Evolutionary conservation across 1,140 invertebrate genomes (phyloP), one percentile per base, ranked within the genome.

Genomic region (Aphaenogaster ashmeadi): DNA sequence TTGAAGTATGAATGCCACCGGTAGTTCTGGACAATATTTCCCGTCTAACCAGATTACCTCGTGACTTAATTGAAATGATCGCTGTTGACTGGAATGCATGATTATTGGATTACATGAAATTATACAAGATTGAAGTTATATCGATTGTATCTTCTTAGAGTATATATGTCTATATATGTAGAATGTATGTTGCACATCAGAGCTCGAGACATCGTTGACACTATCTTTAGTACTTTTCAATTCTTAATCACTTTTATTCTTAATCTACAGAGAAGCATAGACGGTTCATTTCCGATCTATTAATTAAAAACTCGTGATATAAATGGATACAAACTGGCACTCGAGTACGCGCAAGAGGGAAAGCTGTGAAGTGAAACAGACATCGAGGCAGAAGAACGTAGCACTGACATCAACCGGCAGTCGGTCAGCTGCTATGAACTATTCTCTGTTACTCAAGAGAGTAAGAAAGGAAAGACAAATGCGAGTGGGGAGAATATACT

Each of bases 391-490:
- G 66, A 89, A 84, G 79, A 58, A 89, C 84, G 81, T 88, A 91
- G 88, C 87, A 90, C 88, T 91, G 87, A 91, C 79, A 90, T 86
- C 75, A 80, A 84, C 79, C 86, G 74, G 18, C 71, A 84, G 69
- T 90, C 85, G 89, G 89, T 91, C 87, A 91, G 89, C 88, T 89
- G 56, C 75, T 83, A 64, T 69, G 77, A 86, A 83, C 77, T 90
- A 88, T 54, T 47, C 47, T 60, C 87, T 80, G 87, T 87, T 83
- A 88, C 67, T 87, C 86, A 77, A 47, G 64, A 54, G 38, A 83
- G 47, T 38, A 58, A 83, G 80, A 58, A 81, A 56, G 21, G 18
- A 58, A 27, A 83, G 62, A 67, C 44, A 50, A 72, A n/a, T 60
- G 67, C 41, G 67, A 72, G 21, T 27, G 77, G 1, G 47, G 27